Evolutionary conservation across 1,140 invertebrate genomes (phyloP).

Genomic region (Caenorhabditis remanei): DNA sequence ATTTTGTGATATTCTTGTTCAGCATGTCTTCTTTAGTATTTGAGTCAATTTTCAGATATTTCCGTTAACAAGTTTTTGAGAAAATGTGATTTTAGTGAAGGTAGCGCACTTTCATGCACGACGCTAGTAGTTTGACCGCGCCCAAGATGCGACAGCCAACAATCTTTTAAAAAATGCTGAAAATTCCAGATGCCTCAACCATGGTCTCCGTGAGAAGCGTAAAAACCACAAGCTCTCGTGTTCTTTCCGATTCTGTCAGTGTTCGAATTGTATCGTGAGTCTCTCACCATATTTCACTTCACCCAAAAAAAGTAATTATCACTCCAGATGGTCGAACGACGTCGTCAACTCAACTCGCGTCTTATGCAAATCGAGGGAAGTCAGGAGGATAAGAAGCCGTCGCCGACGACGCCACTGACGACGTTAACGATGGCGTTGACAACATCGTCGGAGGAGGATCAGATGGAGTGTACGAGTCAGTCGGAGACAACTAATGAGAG

Average conservation of each 20-base stretch:
- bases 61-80: not conserved
- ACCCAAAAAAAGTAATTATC: not conserved
- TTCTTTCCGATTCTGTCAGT: constrained; percentile 85
- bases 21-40: no score
- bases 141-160: no score
- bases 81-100: no score
- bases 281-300: constrained; percentile 8
- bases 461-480: constrained; percentile 43
- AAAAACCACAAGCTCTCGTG: constrained; percentile 92
- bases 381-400: constrained; percentile 9
- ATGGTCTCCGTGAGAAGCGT: constrained; percentile 83
- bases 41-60: not conserved
- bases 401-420: not conserved
- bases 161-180: no score
- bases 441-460: constrained; percentile 39
- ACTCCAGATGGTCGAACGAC: constrained; percentile 64
- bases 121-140: no score
- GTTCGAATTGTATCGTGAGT: constrained; percentile 84
- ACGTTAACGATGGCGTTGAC: constrained; percentile 26
- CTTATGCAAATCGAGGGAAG: constrained; percentile 64
- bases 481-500: constrained; percentile 36
- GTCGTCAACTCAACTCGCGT: constrained; percentile 61
- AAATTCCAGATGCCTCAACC: constrained; percentile 62
- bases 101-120: no score
- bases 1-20: no score